These are phyloP conservation scores for Amphimallon solstitiale DNA, from an alignment of 2,888 invertebrate species.

Conservation along the genomic window DNA sequence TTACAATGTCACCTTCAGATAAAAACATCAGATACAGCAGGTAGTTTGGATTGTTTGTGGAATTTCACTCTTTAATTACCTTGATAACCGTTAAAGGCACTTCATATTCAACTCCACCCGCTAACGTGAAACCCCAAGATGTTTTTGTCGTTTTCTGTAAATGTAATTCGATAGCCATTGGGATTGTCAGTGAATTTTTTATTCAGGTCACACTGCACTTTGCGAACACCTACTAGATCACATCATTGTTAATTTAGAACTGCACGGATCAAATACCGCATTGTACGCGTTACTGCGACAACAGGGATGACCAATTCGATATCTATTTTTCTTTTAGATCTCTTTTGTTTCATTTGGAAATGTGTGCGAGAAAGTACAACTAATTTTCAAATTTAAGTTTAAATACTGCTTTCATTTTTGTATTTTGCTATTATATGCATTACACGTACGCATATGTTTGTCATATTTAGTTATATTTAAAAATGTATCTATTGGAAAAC, in stretches of 20 bases:
- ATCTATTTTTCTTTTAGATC: constrained; percentile 6
- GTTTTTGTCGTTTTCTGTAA: constrained; percentile 69
- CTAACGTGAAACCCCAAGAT: constrained; percentile 82
- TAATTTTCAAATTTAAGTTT: too few species aligned
- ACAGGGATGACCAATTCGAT: constrained; percentile 40
- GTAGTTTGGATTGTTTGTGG: neutral
- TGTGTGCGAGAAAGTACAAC: too few species aligned
- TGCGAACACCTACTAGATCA: constrained; percentile 43
- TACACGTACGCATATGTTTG: too few species aligned
- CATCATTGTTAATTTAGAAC: constrained; percentile 52
- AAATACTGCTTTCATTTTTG: too few species aligned
- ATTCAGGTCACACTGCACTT: constrained; percentile 49
- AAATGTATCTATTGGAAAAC: too few species aligned
- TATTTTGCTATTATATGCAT: too few species aligned
- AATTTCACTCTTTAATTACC: constrained; percentile 63
- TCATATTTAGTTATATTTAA: too few species aligned
- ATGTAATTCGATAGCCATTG: constrained; percentile 77
- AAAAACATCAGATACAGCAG: neutral
- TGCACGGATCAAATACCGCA: constrained; percentile 48
- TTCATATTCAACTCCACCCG: constrained; percentile 79
- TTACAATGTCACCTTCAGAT: constrained; percentile 23
- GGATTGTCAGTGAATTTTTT: constrained; percentile 37
- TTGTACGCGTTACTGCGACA: constrained; percentile 46
- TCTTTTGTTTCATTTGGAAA: too few species aligned
- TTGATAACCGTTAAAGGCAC: constrained; percentile 79